Base-by-base conservation (phyloP, 1,140 invertebrate genomes). In the Sycophaga agraensis region DNA sequence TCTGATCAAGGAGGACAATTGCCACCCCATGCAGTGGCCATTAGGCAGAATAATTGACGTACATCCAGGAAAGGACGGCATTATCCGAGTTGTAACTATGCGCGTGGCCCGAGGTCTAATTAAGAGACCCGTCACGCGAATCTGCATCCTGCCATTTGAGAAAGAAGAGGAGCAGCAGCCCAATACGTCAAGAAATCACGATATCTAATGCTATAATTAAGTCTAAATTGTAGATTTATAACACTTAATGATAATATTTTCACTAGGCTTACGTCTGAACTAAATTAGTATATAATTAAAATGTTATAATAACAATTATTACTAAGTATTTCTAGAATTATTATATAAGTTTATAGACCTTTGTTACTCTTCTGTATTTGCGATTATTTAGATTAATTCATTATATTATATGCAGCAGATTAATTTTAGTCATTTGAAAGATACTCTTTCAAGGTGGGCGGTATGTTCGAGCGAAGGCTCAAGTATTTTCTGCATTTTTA, bases 391-490 rank as follows among this genome's bases (percentile, higher is more conserved):
- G n/a, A 14, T 40, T n/a, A 16, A 40, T n/a, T 9, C n/a, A 4
- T 40, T 14, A 40, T 40, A 16, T 43, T 43, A 9, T 21, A 21
- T 34, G 11, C 11, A 34, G 11, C 11, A 6, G 31, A 6, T 6
- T 34, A 34, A 34, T 6, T 34, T 34, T 6, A 6, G 31, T 11
- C 11, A 34, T 34, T 6, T 6, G 45, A 26, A 26, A 26, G 24
- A 46, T 3, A 46, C 17, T 46, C 45, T 46, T 46, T 46, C 45
- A 46, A 46, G n/a, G n/a, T n/a, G n/a, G n/a, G n/a, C n/a, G n/a
- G n/a, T n/a, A n/a, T n/a, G n/a, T n/a, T n/a, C n/a, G n/a, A n/a
- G n/a, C n/a, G n/a, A n/a, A n/a, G n/a, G n/a, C n/a, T n/a, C n/a
- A n/a, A n/a, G n/a, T n/a, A n/a, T n/a, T n/a, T n/a, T n/a, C n/a